phyloP scores from a whole-genome alignment of 2,888 invertebrate genomes.

The Sympetrum striolatum region DNA sequence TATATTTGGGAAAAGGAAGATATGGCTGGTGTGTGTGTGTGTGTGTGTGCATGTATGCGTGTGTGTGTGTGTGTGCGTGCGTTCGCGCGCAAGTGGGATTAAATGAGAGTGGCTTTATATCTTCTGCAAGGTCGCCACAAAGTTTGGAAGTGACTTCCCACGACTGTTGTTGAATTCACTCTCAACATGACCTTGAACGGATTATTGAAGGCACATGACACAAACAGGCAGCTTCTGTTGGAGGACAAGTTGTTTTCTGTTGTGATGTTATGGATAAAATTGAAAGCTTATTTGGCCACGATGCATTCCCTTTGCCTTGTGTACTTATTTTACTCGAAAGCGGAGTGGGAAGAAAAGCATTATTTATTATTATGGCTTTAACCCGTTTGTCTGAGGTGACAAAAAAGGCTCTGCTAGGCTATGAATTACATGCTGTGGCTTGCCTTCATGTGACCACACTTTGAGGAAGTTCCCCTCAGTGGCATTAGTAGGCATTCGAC shows the following conservation, averaged over 20 bases:
- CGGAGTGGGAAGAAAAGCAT: background rate
- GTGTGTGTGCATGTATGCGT: background rate
- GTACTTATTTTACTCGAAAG: conserved; percentile 30
- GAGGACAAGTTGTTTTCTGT: background rate
- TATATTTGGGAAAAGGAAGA: background rate
- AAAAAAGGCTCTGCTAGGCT: background rate
- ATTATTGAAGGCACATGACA: background rate
- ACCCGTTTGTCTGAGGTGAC: conserved; percentile 25
- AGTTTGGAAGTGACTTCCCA: background rate
- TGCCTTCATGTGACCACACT: background rate
- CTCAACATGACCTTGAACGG: background rate
- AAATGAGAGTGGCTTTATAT: background rate
- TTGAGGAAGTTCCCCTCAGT: background rate
- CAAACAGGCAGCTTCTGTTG: conserved; percentile 21
- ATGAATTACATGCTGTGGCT: too few relatives aligned
- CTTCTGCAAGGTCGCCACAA: background rate
- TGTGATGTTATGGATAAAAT: conserved; percentile 6
- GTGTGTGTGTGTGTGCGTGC: background rate
- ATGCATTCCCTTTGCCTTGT: conserved; percentile 29
- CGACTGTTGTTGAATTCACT: background rate
- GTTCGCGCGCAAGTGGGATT: background rate
- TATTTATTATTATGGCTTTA: conserved; percentile 38
- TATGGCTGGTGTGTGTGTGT: background rate
- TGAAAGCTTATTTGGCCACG: conserved; percentile 24
- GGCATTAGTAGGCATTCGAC: background rate